Conservation (phyloP, 1,140 invertebrate genomes). For the Lasioglossum baleicum region DNA sequence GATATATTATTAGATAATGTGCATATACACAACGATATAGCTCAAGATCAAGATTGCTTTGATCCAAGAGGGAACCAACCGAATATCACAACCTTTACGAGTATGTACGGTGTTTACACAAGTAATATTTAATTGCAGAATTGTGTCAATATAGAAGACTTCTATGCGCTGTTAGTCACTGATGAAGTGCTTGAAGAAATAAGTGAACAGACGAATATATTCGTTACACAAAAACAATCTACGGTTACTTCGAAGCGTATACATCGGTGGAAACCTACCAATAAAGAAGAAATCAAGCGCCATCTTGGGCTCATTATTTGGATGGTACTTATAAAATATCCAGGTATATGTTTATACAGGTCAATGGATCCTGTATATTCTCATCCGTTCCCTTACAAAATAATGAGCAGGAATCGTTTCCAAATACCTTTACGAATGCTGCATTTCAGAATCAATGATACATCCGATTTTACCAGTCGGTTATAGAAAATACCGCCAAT, state of each 20-base stretch:
- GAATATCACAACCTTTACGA: too few relatives aligned
- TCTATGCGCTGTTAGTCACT: conserved; percentile 10
- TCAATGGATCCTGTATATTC: conserved; percentile 1
- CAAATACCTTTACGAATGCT: conserved; percentile 24
- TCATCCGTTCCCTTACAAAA: conserved; percentile 26
- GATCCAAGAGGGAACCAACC: too few relatives aligned
- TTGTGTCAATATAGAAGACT: too few relatives aligned
- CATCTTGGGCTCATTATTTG: conserved; percentile 8
- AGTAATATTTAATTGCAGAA: too few relatives aligned
- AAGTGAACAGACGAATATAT: conserved; percentile 19
- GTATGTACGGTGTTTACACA: too few relatives aligned
- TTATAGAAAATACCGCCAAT: too few relatives aligned
- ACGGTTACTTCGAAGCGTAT: conserved; percentile 15
- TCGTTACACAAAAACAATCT: conserved; percentile 12
- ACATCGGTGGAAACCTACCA: conserved; percentile 15
- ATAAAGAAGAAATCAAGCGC: conserved; percentile 16
- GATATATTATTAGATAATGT: too few relatives aligned
- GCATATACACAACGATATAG: too few relatives aligned
- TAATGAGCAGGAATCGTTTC: conserved; percentile 31
- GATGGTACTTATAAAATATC: conserved; percentile 8
- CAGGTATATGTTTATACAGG: conserved; percentile 1
- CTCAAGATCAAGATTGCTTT: too few relatives aligned
- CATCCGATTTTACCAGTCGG: too few relatives aligned
- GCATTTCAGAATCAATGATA: conserved; percentile 15
- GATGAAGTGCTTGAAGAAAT: conserved; percentile 17